Evolutionary conservation across 2,113 vertebrate species (phyloP), one percentile per base, ranked within the genome.

Genomic region (Murina feae): DNA sequence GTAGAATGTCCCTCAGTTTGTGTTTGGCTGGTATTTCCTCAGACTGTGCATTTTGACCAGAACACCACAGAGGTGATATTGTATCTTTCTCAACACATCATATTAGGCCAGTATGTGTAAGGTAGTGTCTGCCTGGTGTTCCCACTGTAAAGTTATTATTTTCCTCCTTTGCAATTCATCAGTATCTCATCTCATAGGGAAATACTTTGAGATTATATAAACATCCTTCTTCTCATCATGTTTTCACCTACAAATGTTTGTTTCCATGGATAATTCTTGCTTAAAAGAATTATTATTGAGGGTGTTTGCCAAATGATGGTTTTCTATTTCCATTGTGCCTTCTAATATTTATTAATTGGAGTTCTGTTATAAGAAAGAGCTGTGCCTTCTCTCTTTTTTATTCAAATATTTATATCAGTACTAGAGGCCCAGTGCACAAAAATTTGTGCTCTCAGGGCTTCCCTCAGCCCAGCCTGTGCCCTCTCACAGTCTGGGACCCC

Each of bases 101-200:
- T 2, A 11, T 4, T 49, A 28, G 66, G 72, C n/a, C 1, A 0
- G 0, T 5, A 6, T 9, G 79, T 8, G 6, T 1, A 28, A 88
- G 53, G 14, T 30, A 20, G 21, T 28, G 4, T 79, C 66, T 68
- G 47, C 47, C 23, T 72, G 35, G 80, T 37, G 82, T 75, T 75
- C 55, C 83, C 72, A 37, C 55, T 3, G 5, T 58, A 23, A 87
- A 72, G 81, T 65, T 75, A 42, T 6, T 44, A 5, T 60, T 49
- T 30, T 49, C 53, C 28, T 71, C 14, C 53, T 8, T 66, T 63
- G 66, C 51, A 18, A 18, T 68, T 74, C 63, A 39, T 39, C 71
- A 72, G 17, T 14, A 44, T 74, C 69, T 83, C 18, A 44, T 74
- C 69, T 83, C 39, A 18, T n/a, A 55, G 69, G 60, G 68, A 87